Evolutionary conservation across 2,797 vertebrate species (phyloP).

Genomic region (Falco columbarius): DNA sequence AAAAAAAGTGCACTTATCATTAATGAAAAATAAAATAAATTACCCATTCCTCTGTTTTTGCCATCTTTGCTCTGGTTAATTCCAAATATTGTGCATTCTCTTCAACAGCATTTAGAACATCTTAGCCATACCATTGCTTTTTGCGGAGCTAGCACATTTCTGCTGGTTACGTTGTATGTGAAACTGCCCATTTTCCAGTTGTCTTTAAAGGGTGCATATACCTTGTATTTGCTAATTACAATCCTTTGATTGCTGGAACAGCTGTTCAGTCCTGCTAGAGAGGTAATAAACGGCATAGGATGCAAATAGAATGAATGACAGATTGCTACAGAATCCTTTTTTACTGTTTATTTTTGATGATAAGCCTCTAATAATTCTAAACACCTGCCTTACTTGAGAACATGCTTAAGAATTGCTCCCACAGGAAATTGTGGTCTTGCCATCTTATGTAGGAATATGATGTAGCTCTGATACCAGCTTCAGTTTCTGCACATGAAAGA

Average conservation of each 20-base stretch:
- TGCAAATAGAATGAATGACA: neutral
- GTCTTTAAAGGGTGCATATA: neutral
- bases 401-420: neutral
- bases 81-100: neutral
- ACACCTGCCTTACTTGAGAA: neutral
- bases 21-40: neutral
- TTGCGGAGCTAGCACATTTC: neutral
- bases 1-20: neutral
- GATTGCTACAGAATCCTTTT: neutral
- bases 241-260: neutral
- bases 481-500: neutral
- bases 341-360: neutral
- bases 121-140: neutral
- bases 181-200: neutral
- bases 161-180: neutral
- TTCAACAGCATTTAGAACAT: neutral
- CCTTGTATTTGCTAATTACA: neutral
- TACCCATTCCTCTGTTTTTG: neutral
- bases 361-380: neutral
- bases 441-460: neutral
- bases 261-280: neutral
- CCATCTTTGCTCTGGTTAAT: neutral
- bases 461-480: neutral
- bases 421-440: neutral
- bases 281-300: neutral